Evolutionary conservation across 2,888 invertebrate species (phyloP).

Genomic region (Rhabditoides inermis): DNA sequence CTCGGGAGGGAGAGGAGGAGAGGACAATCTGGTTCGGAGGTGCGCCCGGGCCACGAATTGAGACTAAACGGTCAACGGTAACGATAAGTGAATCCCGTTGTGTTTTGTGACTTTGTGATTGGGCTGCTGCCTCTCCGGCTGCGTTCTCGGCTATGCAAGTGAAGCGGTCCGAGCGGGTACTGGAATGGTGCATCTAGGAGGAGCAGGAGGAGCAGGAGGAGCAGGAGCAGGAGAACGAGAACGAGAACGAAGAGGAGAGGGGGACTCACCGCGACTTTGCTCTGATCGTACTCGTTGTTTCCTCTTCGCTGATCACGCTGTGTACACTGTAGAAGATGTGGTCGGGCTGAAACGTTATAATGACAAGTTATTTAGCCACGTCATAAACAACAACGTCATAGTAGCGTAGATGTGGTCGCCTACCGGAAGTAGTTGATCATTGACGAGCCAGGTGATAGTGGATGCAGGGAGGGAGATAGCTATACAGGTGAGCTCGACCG

Average conservation of each 20-base stretch:
- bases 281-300: constrained; percentile 17
- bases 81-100: too few species aligned
- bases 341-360: constrained; percentile 18
- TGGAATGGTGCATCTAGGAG: constrained; percentile 2
- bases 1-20: too few species aligned
- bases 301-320: constrained; percentile 18
- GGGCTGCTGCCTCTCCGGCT: constrained; percentile 20
- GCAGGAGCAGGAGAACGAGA: too few species aligned
- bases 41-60: too few species aligned
- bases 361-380: too few species aligned
- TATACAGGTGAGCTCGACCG: too few species aligned
- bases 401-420: too few species aligned
- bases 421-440: too few species aligned
- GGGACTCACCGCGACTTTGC: constrained; percentile 16
- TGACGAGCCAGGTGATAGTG: too few species aligned
- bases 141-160: constrained; percentile 26
- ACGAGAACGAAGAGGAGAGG: background rate
- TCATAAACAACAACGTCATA: too few species aligned
- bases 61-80: too few species aligned
- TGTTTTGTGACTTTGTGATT: constrained; percentile 19
- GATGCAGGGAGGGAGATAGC: too few species aligned
- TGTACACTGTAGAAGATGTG: constrained; percentile 24
- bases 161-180: constrained; percentile 26
- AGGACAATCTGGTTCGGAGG: background rate
- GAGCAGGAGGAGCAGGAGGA: background rate